These are phyloP conservation scores for Betta splendens DNA, from an alignment of 2,797 vertebrate genomes.

Conservation along the genomic window DNA sequence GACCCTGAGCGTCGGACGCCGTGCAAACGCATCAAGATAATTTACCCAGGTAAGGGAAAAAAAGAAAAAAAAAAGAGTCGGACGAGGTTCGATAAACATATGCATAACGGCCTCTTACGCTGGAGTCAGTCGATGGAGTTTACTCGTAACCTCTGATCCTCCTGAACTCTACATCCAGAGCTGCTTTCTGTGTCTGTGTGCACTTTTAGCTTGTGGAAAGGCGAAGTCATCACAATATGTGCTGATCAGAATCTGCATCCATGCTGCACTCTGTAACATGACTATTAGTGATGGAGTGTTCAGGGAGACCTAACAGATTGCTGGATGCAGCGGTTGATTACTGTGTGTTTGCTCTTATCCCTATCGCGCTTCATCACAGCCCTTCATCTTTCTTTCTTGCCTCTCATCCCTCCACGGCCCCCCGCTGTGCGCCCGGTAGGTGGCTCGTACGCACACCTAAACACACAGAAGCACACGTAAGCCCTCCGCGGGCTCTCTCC, in stretches of 20 bases:
- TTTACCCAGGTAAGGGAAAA: constrained; percentile 40
- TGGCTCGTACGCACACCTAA: constrained; percentile 43
- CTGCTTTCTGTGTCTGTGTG: constrained; percentile 33
- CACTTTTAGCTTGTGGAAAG: constrained; percentile 47
- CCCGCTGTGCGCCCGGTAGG: constrained; percentile 63
- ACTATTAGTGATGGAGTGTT: constrained; percentile 50
- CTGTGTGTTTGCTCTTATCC: constrained; percentile 48
- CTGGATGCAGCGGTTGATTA: constrained; percentile 23
- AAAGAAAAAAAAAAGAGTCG: constrained; percentile 25
- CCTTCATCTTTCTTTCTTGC: constrained; percentile 53
- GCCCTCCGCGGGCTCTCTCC: constrained; percentile 32
- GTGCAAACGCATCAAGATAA: constrained; percentile 48
- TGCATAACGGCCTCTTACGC: constrained; percentile 53
- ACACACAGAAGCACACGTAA: constrained; percentile 29
- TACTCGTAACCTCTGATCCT: constrained; percentile 58
- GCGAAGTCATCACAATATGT: constrained; percentile 67
- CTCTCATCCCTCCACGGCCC: constrained; percentile 58
- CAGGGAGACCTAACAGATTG: constrained; percentile 46
- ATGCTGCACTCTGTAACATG: constrained; percentile 37
- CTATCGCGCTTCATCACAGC: constrained; percentile 49
- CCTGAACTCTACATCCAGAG: constrained; percentile 28
- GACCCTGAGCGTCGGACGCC: constrained; percentile 15
- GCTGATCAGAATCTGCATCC: constrained; percentile 50
- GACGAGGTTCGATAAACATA: constrained; percentile 60
- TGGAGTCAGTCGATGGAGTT: constrained; percentile 52